Conservation (phyloP, 2,113 vertebrate species). For the Lagenorhynchus albirostris region DNA sequence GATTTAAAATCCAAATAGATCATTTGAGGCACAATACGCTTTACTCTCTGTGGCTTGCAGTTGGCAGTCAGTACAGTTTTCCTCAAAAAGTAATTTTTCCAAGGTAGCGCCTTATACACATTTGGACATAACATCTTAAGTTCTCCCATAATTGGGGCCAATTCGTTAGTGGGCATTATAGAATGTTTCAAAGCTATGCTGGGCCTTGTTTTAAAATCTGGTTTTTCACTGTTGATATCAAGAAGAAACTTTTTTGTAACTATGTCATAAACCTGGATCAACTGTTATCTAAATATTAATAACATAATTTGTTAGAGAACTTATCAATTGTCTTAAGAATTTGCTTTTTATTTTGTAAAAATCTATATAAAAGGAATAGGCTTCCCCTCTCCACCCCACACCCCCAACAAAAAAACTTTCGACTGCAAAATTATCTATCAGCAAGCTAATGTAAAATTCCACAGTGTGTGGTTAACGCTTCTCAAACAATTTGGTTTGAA, state of each 20-base stretch:
- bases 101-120: background rate
- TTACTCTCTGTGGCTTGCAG: background rate
- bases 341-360: background rate
- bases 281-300: background rate
- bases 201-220: background rate
- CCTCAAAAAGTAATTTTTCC: background rate
- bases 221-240: background rate
- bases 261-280: slow-evolving; percentile 13
- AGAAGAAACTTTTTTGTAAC: background rate
- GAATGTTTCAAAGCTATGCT: background rate
- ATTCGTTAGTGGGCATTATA: background rate
- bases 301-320: background rate
- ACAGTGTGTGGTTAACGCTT: slow-evolving; percentile 27
- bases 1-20: background rate
- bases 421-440: background rate
- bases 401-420: background rate
- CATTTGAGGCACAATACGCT: background rate
- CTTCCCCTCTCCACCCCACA: background rate
- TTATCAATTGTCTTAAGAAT: background rate
- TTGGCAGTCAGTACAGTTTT: background rate
- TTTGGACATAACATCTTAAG: background rate
- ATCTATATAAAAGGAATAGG: background rate
- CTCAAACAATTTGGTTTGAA: slow-evolving; percentile 18
- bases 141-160: background rate
- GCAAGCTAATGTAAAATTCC: background rate